Evolutionary conservation across 1,140 invertebrate genomes (phyloP), one percentile per base, ranked within the genome.

Genomic region (Drosophila bipectinata): DNA sequence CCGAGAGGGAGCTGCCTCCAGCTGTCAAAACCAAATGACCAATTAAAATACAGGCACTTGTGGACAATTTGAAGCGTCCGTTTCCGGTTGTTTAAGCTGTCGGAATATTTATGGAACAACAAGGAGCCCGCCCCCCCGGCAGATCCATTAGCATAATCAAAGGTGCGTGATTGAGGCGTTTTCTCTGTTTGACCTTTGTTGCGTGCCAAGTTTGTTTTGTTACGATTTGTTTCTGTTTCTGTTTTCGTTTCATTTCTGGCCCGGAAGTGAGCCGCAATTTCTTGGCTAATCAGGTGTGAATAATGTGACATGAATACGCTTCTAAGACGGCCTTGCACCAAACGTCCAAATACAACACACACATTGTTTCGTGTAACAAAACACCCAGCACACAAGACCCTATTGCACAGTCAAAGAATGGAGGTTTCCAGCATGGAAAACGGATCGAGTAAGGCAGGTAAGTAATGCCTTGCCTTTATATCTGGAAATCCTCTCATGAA

Each of bases 71-170:
- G 21, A 53, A 55, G 64, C 48, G 66, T 59, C 54, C 73, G 48
- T 55, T 62, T 77, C 62, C 67, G 73, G 66, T 66, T 39, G 44
- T 57, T 61, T 41, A 24, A 12, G 44, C 59, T 74, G 63, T 60
- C 58, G 57, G 80, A 76, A 79, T 82, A 67, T 81, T 81, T 79
- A 76, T 76, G 44, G 44, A 18, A 9, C 41, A 15, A 45, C 41
- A 56, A 62, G 30, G 30, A 76, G 57, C 52, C 69, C 59, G 41
- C 53, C 47, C 39, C n/a, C 14, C 41, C 41, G 6, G 60, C 52
- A 67, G 61, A 75, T 71, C 80, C 82, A 85, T 85, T 85, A 85
- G 82, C 82, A 85, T 85, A 85, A 87, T 87, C 74, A 87, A 80
- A 78, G 77, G 74, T 85, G 82, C 82, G 80, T 84, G 80, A 80